Conservation (phyloP, 2,113 vertebrate genomes). For the Propithecus coquereli region DNA sequence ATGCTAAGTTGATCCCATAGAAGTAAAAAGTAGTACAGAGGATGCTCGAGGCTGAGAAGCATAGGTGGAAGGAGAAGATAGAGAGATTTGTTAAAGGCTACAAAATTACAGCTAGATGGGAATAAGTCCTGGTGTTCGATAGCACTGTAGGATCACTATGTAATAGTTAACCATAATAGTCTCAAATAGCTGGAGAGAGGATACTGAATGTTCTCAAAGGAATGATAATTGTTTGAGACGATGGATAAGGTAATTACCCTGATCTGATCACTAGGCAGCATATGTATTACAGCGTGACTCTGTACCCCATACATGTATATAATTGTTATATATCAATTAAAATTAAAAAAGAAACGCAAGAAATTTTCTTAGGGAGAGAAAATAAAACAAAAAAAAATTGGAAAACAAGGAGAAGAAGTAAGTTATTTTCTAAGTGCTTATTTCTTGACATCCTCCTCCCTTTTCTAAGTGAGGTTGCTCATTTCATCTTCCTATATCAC, state of each 20-base stretch:
- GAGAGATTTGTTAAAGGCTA: not conserved
- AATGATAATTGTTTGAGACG: not conserved
- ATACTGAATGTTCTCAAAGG: not conserved
- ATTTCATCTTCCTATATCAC: not conserved
- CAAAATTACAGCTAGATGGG: not conserved
- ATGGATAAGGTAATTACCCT: not conserved
- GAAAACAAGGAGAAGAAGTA: not conserved
- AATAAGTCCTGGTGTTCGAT: not conserved
- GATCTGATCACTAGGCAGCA: not conserved
- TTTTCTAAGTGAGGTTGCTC: not conserved
- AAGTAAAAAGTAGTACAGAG: not conserved
- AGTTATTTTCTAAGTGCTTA: not conserved
- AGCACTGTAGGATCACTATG: not conserved
- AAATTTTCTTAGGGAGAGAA: not conserved
- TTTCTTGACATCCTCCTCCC: not conserved
- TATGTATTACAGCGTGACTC: not conserved
- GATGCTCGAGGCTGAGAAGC: not conserved
- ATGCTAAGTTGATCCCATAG: not conserved
- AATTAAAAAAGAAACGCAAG: not conserved
- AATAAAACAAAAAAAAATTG: not conserved
- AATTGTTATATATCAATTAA: not conserved
- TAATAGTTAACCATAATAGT: not conserved
- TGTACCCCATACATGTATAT: not conserved
- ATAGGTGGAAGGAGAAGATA: not conserved
- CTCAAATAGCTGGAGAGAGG: not conserved